phyloP scores from a whole-genome alignment of 2,888 invertebrate species.

The Aquatica leii region DNA sequence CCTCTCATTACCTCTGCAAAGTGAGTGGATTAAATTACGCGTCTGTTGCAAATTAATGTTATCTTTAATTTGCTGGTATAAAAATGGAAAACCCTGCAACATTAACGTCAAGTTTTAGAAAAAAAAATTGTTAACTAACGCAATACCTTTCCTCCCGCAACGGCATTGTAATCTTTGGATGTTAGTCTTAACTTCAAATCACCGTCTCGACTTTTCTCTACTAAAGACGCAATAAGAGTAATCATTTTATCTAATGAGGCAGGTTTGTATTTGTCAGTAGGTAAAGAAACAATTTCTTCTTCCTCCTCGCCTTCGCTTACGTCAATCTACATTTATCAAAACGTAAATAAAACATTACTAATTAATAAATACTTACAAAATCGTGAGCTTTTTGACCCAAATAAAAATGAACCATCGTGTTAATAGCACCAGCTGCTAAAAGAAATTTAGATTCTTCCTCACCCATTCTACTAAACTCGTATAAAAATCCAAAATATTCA shows the following conservation, averaged over 20 bases:
- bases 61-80: slow-evolving; percentile 94
- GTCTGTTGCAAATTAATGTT: slow-evolving; percentile 92
- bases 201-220: slow-evolving; percentile 86
- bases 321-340: slow-evolving; percentile 60
- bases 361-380: slow-evolving; percentile 63
- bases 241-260: slow-evolving; percentile 96
- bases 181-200: slow-evolving; percentile 78
- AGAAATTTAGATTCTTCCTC: slow-evolving; percentile 92
- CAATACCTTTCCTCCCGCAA: slow-evolving; percentile 83
- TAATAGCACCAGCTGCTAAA: slow-evolving; percentile 85
- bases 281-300: slow-evolving; percentile 70
- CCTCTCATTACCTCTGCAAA: slow-evolving; percentile 90
- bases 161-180: slow-evolving; percentile 80
- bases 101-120: background rate
- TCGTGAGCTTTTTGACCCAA: slow-evolving; percentile 83
- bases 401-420: slow-evolving; percentile 92
- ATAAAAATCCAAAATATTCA: slow-evolving; percentile 90
- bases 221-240: slow-evolving; percentile 84
- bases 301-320: slow-evolving; percentile 79
- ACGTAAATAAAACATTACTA: slow-evolving; percentile 1
- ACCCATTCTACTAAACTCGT: slow-evolving; percentile 95
- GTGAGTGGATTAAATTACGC: slow-evolving; percentile 87
- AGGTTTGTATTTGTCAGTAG: slow-evolving; percentile 82
- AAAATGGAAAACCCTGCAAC: slow-evolving; percentile 84
- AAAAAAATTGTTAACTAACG: slow-evolving; percentile 27